Percentiles rank a stretch among this genome's conserved stretches.
These are phyloP conservation scores for Linepithema humile DNA, from an alignment of 1,140 invertebrate genomes.

Conservation along the genomic window DNA sequence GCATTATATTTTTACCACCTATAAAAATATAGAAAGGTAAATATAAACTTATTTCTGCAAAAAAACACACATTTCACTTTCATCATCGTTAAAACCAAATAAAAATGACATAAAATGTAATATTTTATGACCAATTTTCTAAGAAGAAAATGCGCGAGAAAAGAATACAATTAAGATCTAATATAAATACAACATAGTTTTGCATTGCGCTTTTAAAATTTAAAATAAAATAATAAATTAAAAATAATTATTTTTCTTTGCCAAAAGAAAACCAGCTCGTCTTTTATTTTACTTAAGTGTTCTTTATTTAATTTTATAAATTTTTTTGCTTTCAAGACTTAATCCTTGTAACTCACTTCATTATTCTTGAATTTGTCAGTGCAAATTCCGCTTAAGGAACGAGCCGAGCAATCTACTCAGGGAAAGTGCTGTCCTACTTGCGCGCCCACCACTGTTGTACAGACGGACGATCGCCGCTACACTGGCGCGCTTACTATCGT, in stretches of 20 bases:
- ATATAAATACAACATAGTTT: no score
- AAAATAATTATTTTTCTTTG: not conserved
- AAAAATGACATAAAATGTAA: not conserved
- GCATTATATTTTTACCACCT: not conserved
- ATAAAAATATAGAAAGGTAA: not conserved
- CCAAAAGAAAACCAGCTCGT: not conserved
- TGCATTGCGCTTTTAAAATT: no score
- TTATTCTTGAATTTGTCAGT: not conserved
- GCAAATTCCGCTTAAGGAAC: constrained; percentile 41
- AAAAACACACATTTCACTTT: not conserved
- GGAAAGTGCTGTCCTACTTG: constrained; percentile 67
- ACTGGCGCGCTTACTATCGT: constrained; percentile 1
- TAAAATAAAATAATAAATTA: no score
- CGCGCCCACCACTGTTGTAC: constrained; percentile 21
- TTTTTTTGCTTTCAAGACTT: not conserved
- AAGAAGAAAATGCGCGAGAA: not conserved
- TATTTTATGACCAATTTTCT: not conserved
- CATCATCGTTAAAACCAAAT: not conserved
- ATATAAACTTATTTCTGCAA: not conserved
- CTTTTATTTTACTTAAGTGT: not conserved
- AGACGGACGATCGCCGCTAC: constrained; percentile 14
- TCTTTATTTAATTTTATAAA: not conserved
- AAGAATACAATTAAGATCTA: no score
- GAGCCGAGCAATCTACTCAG: constrained; percentile 49
- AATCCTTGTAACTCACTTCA: not conserved